Percentiles rank a stretch among this genome's conserved stretches.
phyloP scores from a whole-genome alignment of 2,888 invertebrate species.

The Archaeoteleia sp. region DNA sequence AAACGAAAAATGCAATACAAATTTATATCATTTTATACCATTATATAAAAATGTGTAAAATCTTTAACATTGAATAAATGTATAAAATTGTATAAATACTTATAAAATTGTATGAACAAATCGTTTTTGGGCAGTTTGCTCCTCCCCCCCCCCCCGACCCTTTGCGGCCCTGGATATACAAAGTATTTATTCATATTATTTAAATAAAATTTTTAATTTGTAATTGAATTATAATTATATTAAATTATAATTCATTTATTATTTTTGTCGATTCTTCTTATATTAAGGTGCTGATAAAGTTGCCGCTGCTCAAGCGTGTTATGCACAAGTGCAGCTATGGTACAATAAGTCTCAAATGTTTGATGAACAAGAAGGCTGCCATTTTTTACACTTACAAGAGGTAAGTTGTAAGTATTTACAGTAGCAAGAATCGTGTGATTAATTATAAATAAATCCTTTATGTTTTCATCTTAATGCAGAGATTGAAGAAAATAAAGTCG shows the following conservation, averaged over 20 bases:
- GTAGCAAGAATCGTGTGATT: not conserved
- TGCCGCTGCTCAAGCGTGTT: slow-evolving; percentile 75
- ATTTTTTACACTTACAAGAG: slow-evolving; percentile 49
- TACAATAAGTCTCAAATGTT: slow-evolving; percentile 54
- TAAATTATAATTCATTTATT: slow-evolving; percentile 3
- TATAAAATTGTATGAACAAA: no score
- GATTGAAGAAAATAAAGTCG: slow-evolving; percentile 67
- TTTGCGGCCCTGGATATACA: no score
- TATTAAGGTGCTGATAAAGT: slow-evolving; percentile 76
- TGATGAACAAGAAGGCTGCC: slow-evolving; percentile 17
- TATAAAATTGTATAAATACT: no score
- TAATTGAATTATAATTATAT: not conserved
- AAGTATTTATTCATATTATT: no score
- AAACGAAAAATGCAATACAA: no score
- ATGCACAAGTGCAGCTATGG: slow-evolving; percentile 74
- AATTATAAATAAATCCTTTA: not conserved
- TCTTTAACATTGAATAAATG: no score
- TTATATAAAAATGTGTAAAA: no score
- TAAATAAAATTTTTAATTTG: no score
- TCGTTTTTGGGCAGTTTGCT: no score
- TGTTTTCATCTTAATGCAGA: no score
- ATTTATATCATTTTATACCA: no score
- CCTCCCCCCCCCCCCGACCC: no score
- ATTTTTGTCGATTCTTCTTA: slow-evolving; percentile 6
- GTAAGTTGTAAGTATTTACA: slow-evolving; percentile 28